Base-by-base conservation (phyloP, 2,113 vertebrate genomes). In the Melanocharis versteri region DNA sequence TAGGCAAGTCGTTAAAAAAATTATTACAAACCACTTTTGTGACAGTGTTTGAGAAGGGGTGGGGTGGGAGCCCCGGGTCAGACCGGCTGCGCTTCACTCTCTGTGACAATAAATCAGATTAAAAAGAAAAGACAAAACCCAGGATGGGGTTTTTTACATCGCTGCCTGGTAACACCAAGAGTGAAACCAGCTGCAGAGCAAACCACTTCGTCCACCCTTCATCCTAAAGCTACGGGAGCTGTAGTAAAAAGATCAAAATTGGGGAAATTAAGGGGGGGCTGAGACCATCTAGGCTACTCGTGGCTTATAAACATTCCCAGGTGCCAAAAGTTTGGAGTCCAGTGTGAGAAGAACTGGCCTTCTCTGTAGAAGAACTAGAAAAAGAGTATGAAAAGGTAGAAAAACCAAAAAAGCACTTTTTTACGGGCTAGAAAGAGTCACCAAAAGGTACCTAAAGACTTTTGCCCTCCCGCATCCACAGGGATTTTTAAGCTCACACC, bases 331-430 rank as follows among this genome's bases (percentile, higher is more conserved):
- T 50, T 70, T 82, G 39, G 70, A 93, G 60, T 13, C 71, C 68
- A 44, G 82, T 11, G 54, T 89, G 72, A 86, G 75, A 84, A 89
- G 31, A 84, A 78, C 47, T 40, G 85, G 91, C 69, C 65, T 72
- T 83, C 57, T 45, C 81, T 1, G 2, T 33, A 73, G 81, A 92
- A 96, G 89, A 73, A 51, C 77, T 96, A 96, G 87, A 96, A 96
- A 96, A 96, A 89, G 90, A 96, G 93, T 96, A 96, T 27, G 95
- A 97, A 97, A 96, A 93, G 86, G 94, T 94, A 96, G 83, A 95
- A 93, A 94, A 94, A 57, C 6, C 51, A 58, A 94, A 93, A 92
- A 90, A 44, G 78, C 87, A 82, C 83, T 92, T 65, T 80, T 73
- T 58, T 50, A 39, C 0, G 83, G 96, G 93, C 48, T 93, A 87